Evolutionary conservation across 2,888 invertebrate species (phyloP).

Genomic region (Limnephilus lunatus): DNA sequence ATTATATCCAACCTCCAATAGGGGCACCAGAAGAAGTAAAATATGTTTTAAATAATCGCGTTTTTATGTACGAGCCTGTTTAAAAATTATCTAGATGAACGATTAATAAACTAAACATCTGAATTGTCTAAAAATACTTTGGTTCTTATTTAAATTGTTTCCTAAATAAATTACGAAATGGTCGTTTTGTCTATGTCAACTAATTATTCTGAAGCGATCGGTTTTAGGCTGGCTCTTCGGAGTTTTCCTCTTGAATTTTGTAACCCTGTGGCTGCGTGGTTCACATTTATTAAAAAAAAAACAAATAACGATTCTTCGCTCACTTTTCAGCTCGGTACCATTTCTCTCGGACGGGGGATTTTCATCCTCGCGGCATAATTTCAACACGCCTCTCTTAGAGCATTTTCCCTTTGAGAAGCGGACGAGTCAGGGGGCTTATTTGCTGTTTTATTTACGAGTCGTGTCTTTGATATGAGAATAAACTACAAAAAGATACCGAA

Average conservation of each 20-base stretch:
- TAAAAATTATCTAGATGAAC: no score
- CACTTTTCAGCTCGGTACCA: background rate
- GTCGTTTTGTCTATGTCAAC: no score
- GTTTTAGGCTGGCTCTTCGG: background rate
- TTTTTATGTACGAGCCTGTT: no score
- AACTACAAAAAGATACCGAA: background rate
- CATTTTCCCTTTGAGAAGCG: slow-evolving; percentile 32
- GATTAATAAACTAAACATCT: no score
- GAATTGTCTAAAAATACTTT: no score
- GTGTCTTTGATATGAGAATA: slow-evolving; percentile 31
- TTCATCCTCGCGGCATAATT: background rate
- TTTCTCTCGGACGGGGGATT: slow-evolving; percentile 16
- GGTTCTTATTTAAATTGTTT: no score
- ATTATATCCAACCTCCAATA: no score
- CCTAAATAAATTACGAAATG: no score
- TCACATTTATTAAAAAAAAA: slow-evolving; percentile 29
- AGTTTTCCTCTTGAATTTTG: background rate
- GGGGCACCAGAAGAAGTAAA: no score
- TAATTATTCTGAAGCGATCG: background rate
- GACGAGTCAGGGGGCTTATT: slow-evolving; percentile 36
- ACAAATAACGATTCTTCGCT: background rate
- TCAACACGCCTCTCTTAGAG: background rate
- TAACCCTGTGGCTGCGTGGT: background rate
- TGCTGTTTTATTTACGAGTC: slow-evolving; percentile 46
- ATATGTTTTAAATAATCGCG: no score